Percentiles rank a stretch among this genome's conserved stretches.
Evolutionary conservation across 1,140 invertebrate species (phyloP).

Genomic region (Drosophila tristis): DNA sequence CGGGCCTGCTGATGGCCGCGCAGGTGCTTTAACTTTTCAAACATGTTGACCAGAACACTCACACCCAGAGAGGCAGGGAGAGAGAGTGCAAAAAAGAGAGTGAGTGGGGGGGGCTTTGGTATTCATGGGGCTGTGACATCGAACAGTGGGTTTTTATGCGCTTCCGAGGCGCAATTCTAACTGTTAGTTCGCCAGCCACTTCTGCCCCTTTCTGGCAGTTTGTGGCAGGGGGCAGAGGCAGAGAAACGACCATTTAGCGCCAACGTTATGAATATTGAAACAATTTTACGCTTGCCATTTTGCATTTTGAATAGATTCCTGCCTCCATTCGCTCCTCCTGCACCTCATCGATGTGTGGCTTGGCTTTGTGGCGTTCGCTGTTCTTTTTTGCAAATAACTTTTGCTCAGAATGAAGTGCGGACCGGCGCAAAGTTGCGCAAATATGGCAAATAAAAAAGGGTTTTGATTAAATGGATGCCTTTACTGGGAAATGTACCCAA

Average conservation of each 20-base stretch:
- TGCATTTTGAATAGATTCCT: conserved; percentile 72
- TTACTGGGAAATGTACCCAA: no score
- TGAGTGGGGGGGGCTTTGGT: conserved; percentile 18
- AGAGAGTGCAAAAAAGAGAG: not conserved
- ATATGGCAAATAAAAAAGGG: conserved; percentile 1
- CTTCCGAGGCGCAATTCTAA: conserved; percentile 46
- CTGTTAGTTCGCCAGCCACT: conserved; percentile 35
- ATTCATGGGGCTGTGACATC: conserved; percentile 55
- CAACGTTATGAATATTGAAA: conserved; percentile 82
- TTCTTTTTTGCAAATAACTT: conserved; percentile 13
- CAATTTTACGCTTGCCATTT: conserved; percentile 82
- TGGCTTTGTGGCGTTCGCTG: conserved; percentile 27
- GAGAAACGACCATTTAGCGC: conserved; percentile 77
- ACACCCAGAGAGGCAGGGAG: conserved; percentile 1
- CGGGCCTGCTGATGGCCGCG: conserved; percentile 47
- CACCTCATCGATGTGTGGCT: conserved; percentile 19
- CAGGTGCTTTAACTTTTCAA: conserved; percentile 79
- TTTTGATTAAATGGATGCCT: no score
- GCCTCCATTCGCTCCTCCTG: conserved; percentile 6
- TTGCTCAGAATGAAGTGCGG: conserved; percentile 27
- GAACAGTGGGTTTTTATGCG: conserved; percentile 57
- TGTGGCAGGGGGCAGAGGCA: conserved; percentile 3
- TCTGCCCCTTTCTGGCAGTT: not conserved
- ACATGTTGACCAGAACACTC: conserved; percentile 61
- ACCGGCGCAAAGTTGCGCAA: conserved; percentile 14